Base-by-base conservation (phyloP, 1,140 invertebrate species). In the Nebria ingens region DNA sequence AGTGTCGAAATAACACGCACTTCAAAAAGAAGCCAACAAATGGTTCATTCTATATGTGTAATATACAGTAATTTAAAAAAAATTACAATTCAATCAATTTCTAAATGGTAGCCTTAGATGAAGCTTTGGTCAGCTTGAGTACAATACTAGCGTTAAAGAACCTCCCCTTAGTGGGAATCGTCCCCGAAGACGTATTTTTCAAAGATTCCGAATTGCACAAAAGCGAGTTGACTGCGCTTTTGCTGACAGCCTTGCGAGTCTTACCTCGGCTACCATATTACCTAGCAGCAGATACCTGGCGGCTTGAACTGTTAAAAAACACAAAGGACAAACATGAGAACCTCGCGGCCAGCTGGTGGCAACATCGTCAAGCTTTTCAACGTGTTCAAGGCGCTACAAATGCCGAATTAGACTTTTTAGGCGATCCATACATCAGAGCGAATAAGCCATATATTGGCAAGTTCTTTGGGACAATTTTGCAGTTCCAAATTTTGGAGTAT, bases 401-500 rank as follows among this genome's bases (percentile, higher is more conserved):
- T 51, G 70, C 68, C 11, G 68, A 76, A 59, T 59, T 58, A 6
- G 76, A 77, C 55, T 76, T 79, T 58, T 65, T 83, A 42, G 71
- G 73, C 51, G 79, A 82, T 62, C 65, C 72, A 13, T 68, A 76
- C 49, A 73, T 81, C 52, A 62, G 73, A 17, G 73, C 70, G 19
- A 82, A 82, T 59, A 76, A 75, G 62, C 80, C 80, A 21, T 79
- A 77, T 64, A 70, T 80, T 56, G 76, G 74, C 2, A 76, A 78
- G 66, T 68, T 75, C 56, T 55, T 73, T 20, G 75, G 75, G 1
- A 70, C 61, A 6, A 57, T 76, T 19, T 56, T 76, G 6, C 69
- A 68, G 45, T 77, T 76, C 56, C 75, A 76, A 65, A 56, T 77
- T 0, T 69, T 73, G 20, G 63, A 73, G 1, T 57, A 63, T 45